A percentile compares a stretch with the other conserved stretches of the same genome.
Conservation (phyloP, 2,888 invertebrate species). For the Operophtera brumata region DNA sequence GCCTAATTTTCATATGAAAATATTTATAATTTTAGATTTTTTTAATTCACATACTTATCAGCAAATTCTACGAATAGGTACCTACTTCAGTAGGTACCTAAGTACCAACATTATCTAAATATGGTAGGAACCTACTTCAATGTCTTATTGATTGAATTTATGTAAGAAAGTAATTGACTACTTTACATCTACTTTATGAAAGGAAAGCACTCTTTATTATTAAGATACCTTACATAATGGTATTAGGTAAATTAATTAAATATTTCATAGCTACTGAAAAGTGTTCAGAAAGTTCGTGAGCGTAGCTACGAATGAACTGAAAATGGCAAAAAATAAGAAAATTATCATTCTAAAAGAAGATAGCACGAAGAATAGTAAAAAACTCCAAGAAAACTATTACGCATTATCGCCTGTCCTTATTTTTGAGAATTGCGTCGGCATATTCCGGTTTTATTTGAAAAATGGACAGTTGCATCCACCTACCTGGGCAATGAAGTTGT, state of each 20-base stretch:
- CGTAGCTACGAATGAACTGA: background rate
- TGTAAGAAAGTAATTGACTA: background rate
- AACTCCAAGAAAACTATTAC: background rate
- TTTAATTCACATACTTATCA: too few relatives aligned
- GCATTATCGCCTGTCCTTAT: constrained; percentile 7
- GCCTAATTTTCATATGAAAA: too few relatives aligned
- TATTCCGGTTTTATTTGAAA: constrained; percentile 44
- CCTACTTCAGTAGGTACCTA: too few relatives aligned
- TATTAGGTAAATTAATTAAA: background rate
- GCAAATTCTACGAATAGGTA: too few relatives aligned
- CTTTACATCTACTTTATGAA: background rate
- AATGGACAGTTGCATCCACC: constrained; percentile 38
- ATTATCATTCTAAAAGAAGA: background rate
- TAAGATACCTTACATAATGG: background rate
- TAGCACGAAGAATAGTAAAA: background rate
- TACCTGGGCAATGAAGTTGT: constrained; percentile 40
- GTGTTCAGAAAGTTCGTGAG: background rate
- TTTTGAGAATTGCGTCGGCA: constrained; percentile 35
- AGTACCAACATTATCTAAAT: too few relatives aligned
- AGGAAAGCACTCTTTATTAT: background rate
- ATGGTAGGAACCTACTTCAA: too few relatives aligned
- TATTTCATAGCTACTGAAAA: background rate
- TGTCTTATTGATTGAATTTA: background rate
- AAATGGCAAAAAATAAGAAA: background rate
- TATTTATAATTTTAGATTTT: too few relatives aligned